phyloP scores from a whole-genome alignment of 1,140 invertebrate genomes.

The Drosophila erecta region DNA sequence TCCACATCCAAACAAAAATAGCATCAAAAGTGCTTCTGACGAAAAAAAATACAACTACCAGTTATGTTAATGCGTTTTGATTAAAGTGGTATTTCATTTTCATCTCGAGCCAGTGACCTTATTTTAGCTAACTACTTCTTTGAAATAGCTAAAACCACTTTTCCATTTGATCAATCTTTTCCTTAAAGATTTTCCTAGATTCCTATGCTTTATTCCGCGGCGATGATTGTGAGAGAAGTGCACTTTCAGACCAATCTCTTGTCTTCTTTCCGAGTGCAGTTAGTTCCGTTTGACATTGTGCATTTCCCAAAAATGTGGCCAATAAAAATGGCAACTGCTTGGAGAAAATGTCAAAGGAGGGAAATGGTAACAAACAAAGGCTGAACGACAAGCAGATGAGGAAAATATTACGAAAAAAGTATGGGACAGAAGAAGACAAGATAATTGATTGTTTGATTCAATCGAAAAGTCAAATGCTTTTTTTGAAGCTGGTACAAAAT shows the following conservation, averaged over 20 bases:
- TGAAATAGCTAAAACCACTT: too few relatives aligned
- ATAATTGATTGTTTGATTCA: constrained; percentile 83
- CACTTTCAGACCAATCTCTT: constrained; percentile 17
- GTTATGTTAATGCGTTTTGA: too few relatives aligned
- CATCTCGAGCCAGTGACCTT: too few relatives aligned
- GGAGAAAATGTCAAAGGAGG: constrained; percentile 27
- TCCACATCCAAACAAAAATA: background rate
- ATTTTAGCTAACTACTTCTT: too few relatives aligned
- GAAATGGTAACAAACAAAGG: constrained; percentile 20
- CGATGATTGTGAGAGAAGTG: constrained; percentile 33
- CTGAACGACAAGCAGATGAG: constrained; percentile 10
- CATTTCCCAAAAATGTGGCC: constrained; percentile 64
- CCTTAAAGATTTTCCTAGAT: too few relatives aligned
- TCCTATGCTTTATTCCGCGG: background rate
- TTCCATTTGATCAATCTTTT: too few relatives aligned
- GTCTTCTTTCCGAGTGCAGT: constrained; percentile 22
- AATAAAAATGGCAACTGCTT: constrained; percentile 65
- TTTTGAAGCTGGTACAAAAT: constrained; percentile 41
- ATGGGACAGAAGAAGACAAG: constrained; percentile 54
- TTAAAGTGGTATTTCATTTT: too few relatives aligned
- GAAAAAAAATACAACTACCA: too few relatives aligned
- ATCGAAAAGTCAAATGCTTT: constrained; percentile 76
- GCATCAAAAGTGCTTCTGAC: too few relatives aligned
- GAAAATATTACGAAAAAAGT: constrained; percentile 29
- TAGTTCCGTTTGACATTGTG: constrained; percentile 38